Base-by-base conservation (phyloP, 1,140 invertebrate species). In the Dendrolimus kikuchii region DNA sequence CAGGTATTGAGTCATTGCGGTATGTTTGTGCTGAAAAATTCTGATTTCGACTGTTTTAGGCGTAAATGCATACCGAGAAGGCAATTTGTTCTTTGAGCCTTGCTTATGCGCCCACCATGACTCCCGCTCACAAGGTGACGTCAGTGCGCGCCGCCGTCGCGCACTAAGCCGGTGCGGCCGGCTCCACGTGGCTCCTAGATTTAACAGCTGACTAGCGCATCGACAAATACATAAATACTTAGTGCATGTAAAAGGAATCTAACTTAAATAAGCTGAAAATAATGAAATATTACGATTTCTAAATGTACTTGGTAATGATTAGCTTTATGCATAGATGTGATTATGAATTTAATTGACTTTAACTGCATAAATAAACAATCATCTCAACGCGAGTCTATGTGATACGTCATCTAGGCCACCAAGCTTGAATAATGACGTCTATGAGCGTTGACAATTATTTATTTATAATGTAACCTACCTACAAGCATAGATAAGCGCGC, bases 1-100 rank as follows among this genome's bases (percentile, higher is more conserved):
- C 64, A 66, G 59, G 49, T 60, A 45, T 64, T 60, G 62, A 66
- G 68, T 61, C 61, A 72, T 74, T 80, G 80, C 74, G 73, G 75
- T 78, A 71, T 76, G 70, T 62, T 77, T 68, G 61, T 73, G 66
- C 74, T 81, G 80, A 80, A 77, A 81, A 70, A 54, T 75, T 23
- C 71, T 75, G 77, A 76, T 80, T 76, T 77, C 65, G 74, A 81
- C 81, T 80, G 77, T 78, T 81, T 78, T 77, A 72, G 69, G 66
- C 61, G 68, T 64, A 66, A 63, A 65, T 65, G 68, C 69, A 69
- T 73, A 62, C 68, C 65, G 65, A 60, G 59, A 53, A 23, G 48
- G 9, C 45, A 9, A 41, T 38, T 38, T 43, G 62, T 66, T 66
- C 57, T 59, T 52, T 55, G 38, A 39, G 52, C 51, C 57, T 61